Evolutionary conservation across 2,888 invertebrate genomes (phyloP).

Genomic region (Lysandra coridon): DNA sequence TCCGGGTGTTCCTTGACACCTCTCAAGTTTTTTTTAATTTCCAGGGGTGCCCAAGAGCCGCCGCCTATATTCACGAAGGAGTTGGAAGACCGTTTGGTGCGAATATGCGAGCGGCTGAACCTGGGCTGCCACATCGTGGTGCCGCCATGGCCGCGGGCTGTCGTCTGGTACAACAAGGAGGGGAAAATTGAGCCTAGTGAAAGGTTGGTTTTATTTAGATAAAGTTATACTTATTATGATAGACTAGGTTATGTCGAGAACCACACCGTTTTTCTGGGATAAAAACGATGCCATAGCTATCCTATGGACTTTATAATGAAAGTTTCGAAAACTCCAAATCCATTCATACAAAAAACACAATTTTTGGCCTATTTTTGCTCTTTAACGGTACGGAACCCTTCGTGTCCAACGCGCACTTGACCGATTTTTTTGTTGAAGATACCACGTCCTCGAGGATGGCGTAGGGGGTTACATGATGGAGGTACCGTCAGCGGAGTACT

Average conservation of each 20-base stretch:
- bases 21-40: slow-evolving; percentile 25
- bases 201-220: slow-evolving; percentile 57
- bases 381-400: not conserved
- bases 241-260: no score
- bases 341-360: no score
- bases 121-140: slow-evolving; percentile 90
- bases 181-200: slow-evolving; percentile 86
- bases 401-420: not conserved
- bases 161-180: slow-evolving; percentile 91
- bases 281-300: no score
- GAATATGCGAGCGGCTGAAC: slow-evolving; percentile 87
- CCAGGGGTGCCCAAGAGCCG: slow-evolving; percentile 79
- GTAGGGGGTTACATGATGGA: slow-evolving; percentile 90
- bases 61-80: slow-evolving; percentile 90
- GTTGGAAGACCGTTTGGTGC: slow-evolving; percentile 86
- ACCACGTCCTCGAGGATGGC: slow-evolving; percentile 89
- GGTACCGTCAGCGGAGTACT: slow-evolving; percentile 86
- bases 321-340: no score
- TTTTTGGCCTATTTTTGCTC: no score
- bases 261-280: no score
- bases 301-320: no score
- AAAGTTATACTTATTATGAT: no score
- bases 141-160: slow-evolving; percentile 91
- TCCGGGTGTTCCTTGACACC: no score
- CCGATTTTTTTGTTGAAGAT: slow-evolving; percentile 55